Evolutionary conservation across 2,797 vertebrate species (phyloP).

Genomic region (Dromococcyx pavoninus): DNA sequence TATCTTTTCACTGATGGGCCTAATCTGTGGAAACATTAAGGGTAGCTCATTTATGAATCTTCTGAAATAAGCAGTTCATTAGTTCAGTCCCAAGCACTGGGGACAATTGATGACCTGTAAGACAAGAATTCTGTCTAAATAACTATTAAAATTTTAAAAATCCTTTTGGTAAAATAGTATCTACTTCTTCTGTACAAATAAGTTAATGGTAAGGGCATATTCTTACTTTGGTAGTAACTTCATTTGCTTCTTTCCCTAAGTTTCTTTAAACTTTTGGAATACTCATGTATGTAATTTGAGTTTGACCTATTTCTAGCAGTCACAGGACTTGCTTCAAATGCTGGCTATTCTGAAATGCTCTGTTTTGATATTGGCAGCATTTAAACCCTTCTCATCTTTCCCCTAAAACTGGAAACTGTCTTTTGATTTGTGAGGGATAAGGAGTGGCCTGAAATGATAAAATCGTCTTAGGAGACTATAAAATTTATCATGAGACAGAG

Average conservation of each 20-base stretch:
- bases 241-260: background rate
- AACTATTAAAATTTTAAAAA: background rate
- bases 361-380: constrained; percentile 21
- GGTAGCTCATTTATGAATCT: background rate
- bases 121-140: background rate
- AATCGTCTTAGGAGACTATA: constrained; percentile 1
- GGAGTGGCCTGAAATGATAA: constrained; percentile 12
- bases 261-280: background rate
- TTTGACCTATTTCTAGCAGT: constrained; percentile 29
- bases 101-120: background rate
- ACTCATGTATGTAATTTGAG: background rate
- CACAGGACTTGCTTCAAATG: constrained; percentile 3
- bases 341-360: background rate
- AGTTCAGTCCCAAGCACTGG: background rate
- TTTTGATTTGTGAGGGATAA: constrained; percentile 21
- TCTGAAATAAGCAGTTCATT: background rate
- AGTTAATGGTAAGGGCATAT: background rate
- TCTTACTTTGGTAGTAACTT: background rate
- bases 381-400: constrained; percentile 30
- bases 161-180: background rate
- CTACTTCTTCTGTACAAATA: background rate
- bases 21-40: background rate
- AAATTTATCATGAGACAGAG: background rate
- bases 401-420: constrained; percentile 26
- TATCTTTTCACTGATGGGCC: background rate